phyloP scores from a whole-genome alignment of 2,797 vertebrate genomes.

The Gorsachius magnificus region DNA sequence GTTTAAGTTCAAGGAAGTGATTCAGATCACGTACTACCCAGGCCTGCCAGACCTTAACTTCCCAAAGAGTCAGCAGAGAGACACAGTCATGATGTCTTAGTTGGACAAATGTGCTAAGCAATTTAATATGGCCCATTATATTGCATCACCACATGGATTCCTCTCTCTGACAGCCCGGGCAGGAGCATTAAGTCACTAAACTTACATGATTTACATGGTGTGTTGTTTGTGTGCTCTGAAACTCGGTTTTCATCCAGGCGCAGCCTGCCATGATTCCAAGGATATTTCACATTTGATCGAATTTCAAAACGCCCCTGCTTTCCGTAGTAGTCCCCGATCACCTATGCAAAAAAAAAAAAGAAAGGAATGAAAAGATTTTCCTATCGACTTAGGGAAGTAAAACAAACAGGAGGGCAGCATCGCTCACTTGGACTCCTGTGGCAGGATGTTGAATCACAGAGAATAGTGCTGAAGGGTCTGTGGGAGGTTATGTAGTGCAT shows the following conservation, averaged over 20 bases:
- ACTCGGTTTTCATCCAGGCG: constrained; percentile 72
- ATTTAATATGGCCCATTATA: background rate
- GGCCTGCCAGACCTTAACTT: background rate
- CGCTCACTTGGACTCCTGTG: background rate
- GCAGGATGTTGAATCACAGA: background rate
- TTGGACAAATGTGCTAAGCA: background rate
- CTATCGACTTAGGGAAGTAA: background rate
- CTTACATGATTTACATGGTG: constrained; percentile 84
- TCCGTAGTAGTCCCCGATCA: constrained; percentile 92
- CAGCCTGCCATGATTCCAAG: constrained; percentile 83
- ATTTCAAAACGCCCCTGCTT: constrained; percentile 87
- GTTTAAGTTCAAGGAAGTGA: background rate
- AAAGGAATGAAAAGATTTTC: background rate
- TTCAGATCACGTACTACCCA: background rate
- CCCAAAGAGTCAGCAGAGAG: background rate
- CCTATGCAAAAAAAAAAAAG: constrained; percentile 69
- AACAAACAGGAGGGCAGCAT: background rate
- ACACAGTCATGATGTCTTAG: background rate
- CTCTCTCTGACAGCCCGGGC: background rate
- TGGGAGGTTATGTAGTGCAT: background rate
- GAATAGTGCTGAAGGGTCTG: background rate
- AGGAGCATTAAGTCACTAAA: constrained; percentile 54
- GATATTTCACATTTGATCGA: constrained; percentile 82
- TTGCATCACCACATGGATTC: background rate
- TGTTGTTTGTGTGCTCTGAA: constrained; percentile 69